Base-by-base conservation (phyloP, 2,888 invertebrate genomes). In the Venusia cambrica region DNA sequence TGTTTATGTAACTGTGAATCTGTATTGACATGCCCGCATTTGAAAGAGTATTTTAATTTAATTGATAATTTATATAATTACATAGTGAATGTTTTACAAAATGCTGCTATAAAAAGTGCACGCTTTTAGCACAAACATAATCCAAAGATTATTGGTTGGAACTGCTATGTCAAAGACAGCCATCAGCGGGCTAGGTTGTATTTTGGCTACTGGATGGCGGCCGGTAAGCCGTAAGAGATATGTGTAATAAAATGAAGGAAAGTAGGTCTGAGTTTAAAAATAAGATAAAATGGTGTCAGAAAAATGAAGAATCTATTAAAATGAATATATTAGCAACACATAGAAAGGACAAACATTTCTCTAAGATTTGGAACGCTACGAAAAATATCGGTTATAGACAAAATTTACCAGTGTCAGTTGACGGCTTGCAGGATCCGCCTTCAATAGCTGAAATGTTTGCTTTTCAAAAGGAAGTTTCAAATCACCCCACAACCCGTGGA, bases 221-320 rank as follows among this genome's bases (percentile, higher is more conserved):
- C 25, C 9, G 26, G 25, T 5, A 33, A 21, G 7, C 33, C 26
- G 7, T 21, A 12, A 5, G 15, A 10, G 20, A 19, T 7, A 33
- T 26, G 9, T 33, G 14, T 17, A 11, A 33, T 20, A 9, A 26
- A 26, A 33, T 33, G 31, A 6, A 18, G 5, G 12, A 1, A 8
- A 32, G 25, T 2, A 17, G 19, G 1, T 7, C 10, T 7, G 16
- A 11, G n/a, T 33, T 26, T 21, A 33, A 33, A 26, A 33, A 20
- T n/a, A 20, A 27, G 5, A 12, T 25, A 5, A 32, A 32, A 15
- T 32, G 32, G 25, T 18, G 18, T 18, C 18, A 18, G 2, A n/a
- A 7, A n/a, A 18, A 18, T 5, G 18, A 18, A 18, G 6, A 18
- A n/a, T 3, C n/a, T 2, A 18, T 18, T 18, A 18, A 18, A 18